Evolutionary conservation across 2,888 invertebrate species (phyloP).

Genomic region (Dynastes maya): DNA sequence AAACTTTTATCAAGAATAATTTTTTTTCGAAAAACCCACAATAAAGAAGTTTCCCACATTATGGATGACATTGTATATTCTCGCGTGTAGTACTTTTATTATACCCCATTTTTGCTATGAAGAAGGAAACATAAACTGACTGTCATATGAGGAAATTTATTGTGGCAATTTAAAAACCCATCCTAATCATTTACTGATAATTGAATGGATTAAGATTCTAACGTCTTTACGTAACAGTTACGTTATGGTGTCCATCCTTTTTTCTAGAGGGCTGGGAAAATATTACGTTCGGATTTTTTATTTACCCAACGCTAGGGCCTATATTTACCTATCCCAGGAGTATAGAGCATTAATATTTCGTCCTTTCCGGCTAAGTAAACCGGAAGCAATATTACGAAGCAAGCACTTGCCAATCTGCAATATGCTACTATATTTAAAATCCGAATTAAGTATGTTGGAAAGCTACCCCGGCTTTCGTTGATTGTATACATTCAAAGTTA

Average conservation of each 20-base stretch:
- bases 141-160: slow-evolving; percentile 7
- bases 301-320: slow-evolving; percentile 34
- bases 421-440: slow-evolving; percentile 14
- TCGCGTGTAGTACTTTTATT: slow-evolving; percentile 7
- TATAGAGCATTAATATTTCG: slow-evolving; percentile 41
- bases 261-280: slow-evolving; percentile 27
- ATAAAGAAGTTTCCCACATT: too few relatives aligned
- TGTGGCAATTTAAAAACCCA: not conserved
- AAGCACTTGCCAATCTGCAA: slow-evolving; percentile 41
- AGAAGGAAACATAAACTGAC: slow-evolving; percentile 2
- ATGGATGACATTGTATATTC: not conserved
- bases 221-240: not conserved
- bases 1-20: too few relatives aligned
- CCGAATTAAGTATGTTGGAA: slow-evolving; percentile 1
- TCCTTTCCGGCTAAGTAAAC: slow-evolving; percentile 41
- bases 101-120: not conserved
- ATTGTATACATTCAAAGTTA: not conserved
- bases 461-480: not conserved
- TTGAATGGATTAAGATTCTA: slow-evolving; percentile 2
- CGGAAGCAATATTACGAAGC: slow-evolving; percentile 37
- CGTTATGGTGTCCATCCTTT: not conserved
- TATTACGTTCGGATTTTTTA: slow-evolving; percentile 35
- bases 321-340: slow-evolving; percentile 48
- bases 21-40: too few relatives aligned
- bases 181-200: not conserved